These are phyloP conservation scores for Xiphias gladius DNA, from an alignment of 2,113 vertebrate species.

Conservation along the genomic window DNA sequence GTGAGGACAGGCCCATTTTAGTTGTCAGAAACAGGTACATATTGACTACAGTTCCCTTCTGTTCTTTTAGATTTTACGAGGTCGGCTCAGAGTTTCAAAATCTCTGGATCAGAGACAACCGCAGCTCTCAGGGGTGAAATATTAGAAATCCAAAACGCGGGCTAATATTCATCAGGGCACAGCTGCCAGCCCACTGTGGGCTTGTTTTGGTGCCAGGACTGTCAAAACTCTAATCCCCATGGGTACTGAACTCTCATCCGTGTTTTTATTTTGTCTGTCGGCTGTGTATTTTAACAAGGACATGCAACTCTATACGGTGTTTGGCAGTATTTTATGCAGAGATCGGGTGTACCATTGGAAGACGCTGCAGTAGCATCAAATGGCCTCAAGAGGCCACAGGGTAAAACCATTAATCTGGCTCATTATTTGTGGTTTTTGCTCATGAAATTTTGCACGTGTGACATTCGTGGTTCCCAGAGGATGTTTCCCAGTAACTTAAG, in stretches of 20 bases:
- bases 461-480: neutral
- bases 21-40: neutral
- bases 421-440: neutral
- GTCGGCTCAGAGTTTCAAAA: conserved; percentile 4
- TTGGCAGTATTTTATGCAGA: neutral
- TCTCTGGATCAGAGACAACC: conserved; percentile 13
- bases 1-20: neutral
- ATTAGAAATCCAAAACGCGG: conserved; percentile 33
- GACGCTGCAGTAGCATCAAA: neutral
- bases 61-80: neutral
- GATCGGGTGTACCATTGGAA: neutral
- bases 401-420: neutral
- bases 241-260: conserved; percentile 18
- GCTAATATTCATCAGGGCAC: conserved; percentile 2
- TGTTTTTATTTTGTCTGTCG: conserved; percentile 38
- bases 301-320: neutral
- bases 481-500: neutral
- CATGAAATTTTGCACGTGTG: neutral
- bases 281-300: conserved; percentile 6
- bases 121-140: conserved; percentile 26
- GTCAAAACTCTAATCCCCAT: neutral
- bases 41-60: neutral
- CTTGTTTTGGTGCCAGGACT: neutral
- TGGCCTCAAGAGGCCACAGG: neutral
- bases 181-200: conserved; percentile 27